phyloP scores from a whole-genome alignment of 2,888 invertebrate species.

The Platycheirus rosarum region DNA sequence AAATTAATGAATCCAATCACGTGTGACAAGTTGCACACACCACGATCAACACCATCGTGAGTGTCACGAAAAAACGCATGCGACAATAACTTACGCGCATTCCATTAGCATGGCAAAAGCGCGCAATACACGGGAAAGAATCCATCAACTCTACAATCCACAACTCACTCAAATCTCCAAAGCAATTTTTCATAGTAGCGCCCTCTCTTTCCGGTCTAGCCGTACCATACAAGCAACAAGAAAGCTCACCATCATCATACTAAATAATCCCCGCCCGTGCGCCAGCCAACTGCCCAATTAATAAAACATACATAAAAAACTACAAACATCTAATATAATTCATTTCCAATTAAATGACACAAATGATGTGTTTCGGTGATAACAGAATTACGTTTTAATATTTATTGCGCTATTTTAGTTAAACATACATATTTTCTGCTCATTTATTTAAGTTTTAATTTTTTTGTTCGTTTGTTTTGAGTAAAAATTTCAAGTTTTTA shows the following conservation, averaged over 20 bases:
- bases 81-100: constrained; percentile 54
- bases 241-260: neutral
- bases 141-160: constrained; percentile 63
- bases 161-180: too few species aligned
- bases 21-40: constrained; percentile 63
- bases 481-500: constrained; percentile 41
- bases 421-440: constrained; percentile 24
- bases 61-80: constrained; percentile 44
- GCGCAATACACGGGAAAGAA: constrained; percentile 53
- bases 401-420: constrained; percentile 48
- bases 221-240: too few species aligned
- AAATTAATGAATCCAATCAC: constrained; percentile 60
- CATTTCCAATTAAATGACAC: constrained; percentile 62
- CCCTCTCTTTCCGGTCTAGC: constrained; percentile 62
- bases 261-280: constrained; percentile 1
- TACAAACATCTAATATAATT: constrained; percentile 53
- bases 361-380: constrained; percentile 63
- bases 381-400: constrained; percentile 58
- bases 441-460: constrained; percentile 14
- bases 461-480: constrained; percentile 32
- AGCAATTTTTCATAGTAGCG: constrained; percentile 49
- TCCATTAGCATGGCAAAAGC: constrained; percentile 40
- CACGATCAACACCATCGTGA: constrained; percentile 47
- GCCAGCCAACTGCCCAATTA: constrained; percentile 34
- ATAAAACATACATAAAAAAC: constrained; percentile 44